Percentiles rank a stretch among this genome's conserved stretches.
Conservation (phyloP, 2,797 vertebrate species). For the Carduelis carduelis region DNA sequence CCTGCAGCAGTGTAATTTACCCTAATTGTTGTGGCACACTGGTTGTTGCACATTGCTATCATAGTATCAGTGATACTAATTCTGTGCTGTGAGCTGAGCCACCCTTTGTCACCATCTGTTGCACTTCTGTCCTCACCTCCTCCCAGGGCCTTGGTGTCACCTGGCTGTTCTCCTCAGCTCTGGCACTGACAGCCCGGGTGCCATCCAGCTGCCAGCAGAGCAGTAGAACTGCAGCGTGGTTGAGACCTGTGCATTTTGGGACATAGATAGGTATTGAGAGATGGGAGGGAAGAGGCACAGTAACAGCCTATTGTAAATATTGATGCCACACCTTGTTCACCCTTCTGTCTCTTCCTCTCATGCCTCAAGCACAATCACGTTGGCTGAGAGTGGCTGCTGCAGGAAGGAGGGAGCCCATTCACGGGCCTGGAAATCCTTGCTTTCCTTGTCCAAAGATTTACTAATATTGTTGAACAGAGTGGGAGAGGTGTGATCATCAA, state of each 20-base stretch:
- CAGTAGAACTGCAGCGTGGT: not conserved
- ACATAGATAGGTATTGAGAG: not conserved
- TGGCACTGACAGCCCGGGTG: rapidly evolving
- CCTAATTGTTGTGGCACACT: rapidly evolving
- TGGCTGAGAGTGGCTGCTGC: not conserved
- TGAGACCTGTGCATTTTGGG: not conserved
- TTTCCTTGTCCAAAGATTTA: not conserved
- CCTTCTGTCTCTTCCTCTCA: not conserved
- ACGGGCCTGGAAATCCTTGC: not conserved
- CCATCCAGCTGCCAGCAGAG: not conserved
- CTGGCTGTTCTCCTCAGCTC: not conserved
- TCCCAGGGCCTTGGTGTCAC: not conserved
- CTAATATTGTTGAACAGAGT: rapidly evolving
- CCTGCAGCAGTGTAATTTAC: not conserved
- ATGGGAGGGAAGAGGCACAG: not conserved
- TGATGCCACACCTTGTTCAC: not conserved
- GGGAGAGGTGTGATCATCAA: not conserved
- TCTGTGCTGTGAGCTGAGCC: rapidly evolving
- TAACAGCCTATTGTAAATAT: not conserved
- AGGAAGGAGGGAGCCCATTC: not conserved
- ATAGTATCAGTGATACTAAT: not conserved
- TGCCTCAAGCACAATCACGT: not conserved
- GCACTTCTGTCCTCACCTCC: not conserved
- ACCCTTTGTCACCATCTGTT: not conserved
- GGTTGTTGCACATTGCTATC: not conserved